A percentile compares a stretch with the other conserved stretches of the same genome.
phyloP scores from a whole-genome alignment of 2,797 vertebrate species.

The Podargus strigoides region DNA sequence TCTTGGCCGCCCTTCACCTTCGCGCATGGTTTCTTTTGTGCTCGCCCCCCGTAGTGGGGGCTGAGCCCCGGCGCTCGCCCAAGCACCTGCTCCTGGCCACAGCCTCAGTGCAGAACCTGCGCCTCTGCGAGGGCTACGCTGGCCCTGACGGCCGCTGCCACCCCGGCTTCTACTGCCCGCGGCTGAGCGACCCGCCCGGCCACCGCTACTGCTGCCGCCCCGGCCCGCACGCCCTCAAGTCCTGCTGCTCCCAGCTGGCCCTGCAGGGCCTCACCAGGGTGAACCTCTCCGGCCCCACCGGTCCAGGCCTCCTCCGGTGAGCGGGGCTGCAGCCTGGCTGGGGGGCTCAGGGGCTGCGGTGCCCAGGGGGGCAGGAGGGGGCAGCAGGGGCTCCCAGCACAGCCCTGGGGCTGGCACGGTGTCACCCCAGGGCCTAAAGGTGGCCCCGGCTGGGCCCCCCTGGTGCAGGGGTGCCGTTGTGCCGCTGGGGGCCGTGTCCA shows the following conservation, averaged over 20 bases:
- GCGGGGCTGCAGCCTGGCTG: too few relatives aligned
- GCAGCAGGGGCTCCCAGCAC: too few relatives aligned
- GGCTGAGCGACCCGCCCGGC: conserved; percentile 53
- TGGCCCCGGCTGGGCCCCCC: too few relatives aligned
- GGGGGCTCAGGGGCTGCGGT: too few relatives aligned
- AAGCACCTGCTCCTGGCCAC: not conserved
- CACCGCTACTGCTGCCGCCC: conserved; percentile 72
- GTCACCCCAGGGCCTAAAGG: too few relatives aligned
- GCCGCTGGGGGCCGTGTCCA: fast-evolving
- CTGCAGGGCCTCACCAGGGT: conserved; percentile 44
- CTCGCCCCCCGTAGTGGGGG: fast-evolving
- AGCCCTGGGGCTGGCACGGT: too few relatives aligned
- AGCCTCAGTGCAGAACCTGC: conserved; percentile 46
- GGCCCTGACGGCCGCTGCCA: conserved; percentile 46
- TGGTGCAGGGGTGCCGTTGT: too few relatives aligned
- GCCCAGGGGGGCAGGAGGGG: too few relatives aligned
- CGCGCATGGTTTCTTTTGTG: too few relatives aligned
- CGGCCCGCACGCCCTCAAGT: conserved; percentile 15
- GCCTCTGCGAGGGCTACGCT: conserved; percentile 71
- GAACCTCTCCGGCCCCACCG: conserved; percentile 40
- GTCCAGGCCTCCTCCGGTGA: conserved; percentile 55
- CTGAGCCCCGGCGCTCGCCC: fast-evolving
- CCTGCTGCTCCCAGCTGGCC: conserved; percentile 67
- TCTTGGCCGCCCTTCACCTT: too few relatives aligned
- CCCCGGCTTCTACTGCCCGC: conserved; percentile 74